Conservation (phyloP, 2,888 invertebrate genomes). For the Heliothis peltigera region DNA sequence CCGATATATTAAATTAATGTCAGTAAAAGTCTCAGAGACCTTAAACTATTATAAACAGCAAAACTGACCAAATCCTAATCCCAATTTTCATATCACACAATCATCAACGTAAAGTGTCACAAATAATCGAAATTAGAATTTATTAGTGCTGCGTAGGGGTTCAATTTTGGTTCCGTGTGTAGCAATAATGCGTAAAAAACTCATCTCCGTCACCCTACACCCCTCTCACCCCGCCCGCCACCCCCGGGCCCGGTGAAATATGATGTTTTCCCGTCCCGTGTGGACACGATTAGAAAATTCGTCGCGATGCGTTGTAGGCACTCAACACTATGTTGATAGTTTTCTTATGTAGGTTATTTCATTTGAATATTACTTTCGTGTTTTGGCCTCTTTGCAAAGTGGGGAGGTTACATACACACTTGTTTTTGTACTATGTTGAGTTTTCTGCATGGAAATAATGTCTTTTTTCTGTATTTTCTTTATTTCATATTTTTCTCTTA, state of each 20-base stretch:
- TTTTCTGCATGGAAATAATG: not conserved
- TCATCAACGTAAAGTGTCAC: conserved; percentile 70
- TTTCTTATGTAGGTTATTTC: conserved; percentile 66
- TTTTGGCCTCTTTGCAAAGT: conserved; percentile 1
- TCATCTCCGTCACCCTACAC: conserved; percentile 83
- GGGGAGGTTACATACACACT: not conserved
- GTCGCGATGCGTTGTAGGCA: conserved; percentile 74
- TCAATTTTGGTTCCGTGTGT: conserved; percentile 84
- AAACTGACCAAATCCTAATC: conserved; percentile 36
- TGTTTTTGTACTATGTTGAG: not conserved
- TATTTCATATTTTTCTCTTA: too few relatives aligned
- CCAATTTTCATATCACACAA: conserved; percentile 54
- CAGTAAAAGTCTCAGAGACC: not conserved
- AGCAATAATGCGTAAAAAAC: conserved; percentile 90
- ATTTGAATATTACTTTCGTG: conserved; percentile 54
- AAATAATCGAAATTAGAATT: conserved; percentile 87
- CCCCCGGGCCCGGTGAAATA: conserved; percentile 85
- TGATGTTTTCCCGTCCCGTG: conserved; percentile 88
- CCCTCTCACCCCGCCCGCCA: conserved; percentile 60
- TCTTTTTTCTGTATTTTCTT: too few relatives aligned
- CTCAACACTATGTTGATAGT: conserved; percentile 72
- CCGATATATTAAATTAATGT: too few relatives aligned
- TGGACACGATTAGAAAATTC: conserved; percentile 89
- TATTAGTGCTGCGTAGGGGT: conserved; percentile 82
- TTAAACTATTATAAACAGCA: conserved; percentile 15